Evolutionary conservation across 2,113 vertebrate genomes (phyloP), one percentile per base, ranked within the genome.

Genomic region (Nyctibius bracteatus): DNA sequence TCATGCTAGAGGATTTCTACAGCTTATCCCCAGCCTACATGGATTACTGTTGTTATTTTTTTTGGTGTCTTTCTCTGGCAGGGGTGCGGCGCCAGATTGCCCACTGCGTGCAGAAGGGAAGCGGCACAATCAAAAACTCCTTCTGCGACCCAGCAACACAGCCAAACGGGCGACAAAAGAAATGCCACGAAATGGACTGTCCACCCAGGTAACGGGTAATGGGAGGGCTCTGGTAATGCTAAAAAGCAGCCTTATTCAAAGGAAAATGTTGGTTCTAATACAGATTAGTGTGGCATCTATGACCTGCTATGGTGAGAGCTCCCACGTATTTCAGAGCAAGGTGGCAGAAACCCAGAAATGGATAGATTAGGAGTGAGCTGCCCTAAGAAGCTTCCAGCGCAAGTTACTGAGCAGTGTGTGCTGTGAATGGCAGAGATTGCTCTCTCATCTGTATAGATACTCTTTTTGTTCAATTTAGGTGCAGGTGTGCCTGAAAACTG

Each of bases 181-280:
- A 98, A 72, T 99, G 99, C 96, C 98, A 99, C 2, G 98, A 98
- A 63, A 98, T 98, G 97, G 99, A 99, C 62, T 99, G 99, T 81
- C 99, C 99, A 0, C 99, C 99, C 90, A 99, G 99, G 99, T 99
- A 94, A 84, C 0, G 0, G 11, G 1, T 13, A 4, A 20, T 35
- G n/a, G 27, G 33, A 55, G 18, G 18, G 19, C 55, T 37, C 43
- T 43, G 57, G 15, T 37, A 8, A 5, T 23, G 37, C 16, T 19
- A 16, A 23, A 5, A 2, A 28, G 43, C 43, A 21, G 27, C 49
- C 20, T 39, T 30, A 1, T 41, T 23, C 33, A 21, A 11, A 35
- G 23, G 10, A 25, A 37, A 11, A 4, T 30, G 22, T 31, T 80
- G 30, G 2, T 68, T 46, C 46, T 66, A 52, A 5, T 61, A 17